A percentile compares a stretch with the other conserved stretches of the same genome.
phyloP scores from a whole-genome alignment of 2,113 vertebrate species.

The Pollachius pollachius region DNA sequence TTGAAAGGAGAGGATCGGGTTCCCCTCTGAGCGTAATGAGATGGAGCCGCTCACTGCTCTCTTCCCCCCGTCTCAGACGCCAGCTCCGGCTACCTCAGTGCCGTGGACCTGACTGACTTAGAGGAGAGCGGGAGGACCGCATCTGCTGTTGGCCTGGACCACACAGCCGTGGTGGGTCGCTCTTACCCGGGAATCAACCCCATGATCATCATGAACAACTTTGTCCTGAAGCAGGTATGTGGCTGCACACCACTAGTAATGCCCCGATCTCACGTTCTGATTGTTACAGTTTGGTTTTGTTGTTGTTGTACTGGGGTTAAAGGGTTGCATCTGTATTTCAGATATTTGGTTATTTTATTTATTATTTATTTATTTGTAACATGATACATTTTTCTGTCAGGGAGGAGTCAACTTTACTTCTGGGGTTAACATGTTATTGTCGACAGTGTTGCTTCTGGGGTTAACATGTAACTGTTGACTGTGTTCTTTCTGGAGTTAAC shows the following conservation, averaged over 20 bases:
- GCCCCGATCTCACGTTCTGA: neutral
- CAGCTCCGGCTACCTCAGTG: slow-evolving; percentile 83
- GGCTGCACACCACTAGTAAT: neutral
- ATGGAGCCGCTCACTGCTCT: neutral
- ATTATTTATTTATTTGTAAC: no score
- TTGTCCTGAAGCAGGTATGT: slow-evolving; percentile 84
- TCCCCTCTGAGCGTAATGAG: slow-evolving; percentile 15
- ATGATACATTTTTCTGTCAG: no score
- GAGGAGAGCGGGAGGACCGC: slow-evolving; percentile 75
- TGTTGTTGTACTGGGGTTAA: no score
- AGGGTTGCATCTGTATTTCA: no score
- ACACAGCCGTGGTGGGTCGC: slow-evolving; percentile 62
- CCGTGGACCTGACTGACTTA: slow-evolving; percentile 81
- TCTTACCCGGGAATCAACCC: slow-evolving; percentile 76
- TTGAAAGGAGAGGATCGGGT: neutral
- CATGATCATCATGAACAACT: slow-evolving; percentile 90
- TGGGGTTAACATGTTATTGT: no score
- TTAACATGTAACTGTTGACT: no score
- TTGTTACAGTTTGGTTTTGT: slow-evolving; percentile 10
- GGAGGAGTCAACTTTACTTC: no score
- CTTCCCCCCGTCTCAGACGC: slow-evolving; percentile 70
- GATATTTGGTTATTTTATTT: no score
- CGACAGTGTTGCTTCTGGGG: no score
- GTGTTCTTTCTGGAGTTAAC: no score
- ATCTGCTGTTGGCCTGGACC: slow-evolving; percentile 45